phyloP scores from a whole-genome alignment of 2,888 invertebrate species.

The Drosophila meridionalis region DNA sequence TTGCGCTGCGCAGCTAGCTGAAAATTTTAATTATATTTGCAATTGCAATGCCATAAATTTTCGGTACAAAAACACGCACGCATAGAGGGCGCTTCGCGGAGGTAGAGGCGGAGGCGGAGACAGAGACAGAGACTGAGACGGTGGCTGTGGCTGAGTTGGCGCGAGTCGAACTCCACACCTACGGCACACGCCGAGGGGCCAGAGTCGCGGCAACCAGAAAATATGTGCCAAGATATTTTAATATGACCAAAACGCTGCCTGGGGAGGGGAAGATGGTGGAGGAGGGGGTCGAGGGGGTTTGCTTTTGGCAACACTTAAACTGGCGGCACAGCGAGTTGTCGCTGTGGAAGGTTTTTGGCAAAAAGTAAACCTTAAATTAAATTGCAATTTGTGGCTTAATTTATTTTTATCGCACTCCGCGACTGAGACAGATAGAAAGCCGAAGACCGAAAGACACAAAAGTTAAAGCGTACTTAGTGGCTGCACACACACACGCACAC shows the following conservation, averaged over 20 bases:
- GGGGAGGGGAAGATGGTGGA: not conserved
- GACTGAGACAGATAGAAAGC: slow-evolving; percentile 43
- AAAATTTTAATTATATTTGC: slow-evolving; percentile 81
- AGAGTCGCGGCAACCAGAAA: slow-evolving; percentile 56
- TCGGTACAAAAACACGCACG: slow-evolving; percentile 36
- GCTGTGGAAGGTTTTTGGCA: slow-evolving; percentile 24
- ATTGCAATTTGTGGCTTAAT: slow-evolving; percentile 79
- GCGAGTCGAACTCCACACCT: slow-evolving; percentile 39
- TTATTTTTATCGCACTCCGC: slow-evolving; percentile 71
- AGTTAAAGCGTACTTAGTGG: slow-evolving; percentile 69
- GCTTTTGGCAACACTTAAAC: slow-evolving; percentile 13
- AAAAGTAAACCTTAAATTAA: slow-evolving; percentile 78
- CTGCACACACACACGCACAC: slow-evolving; percentile 35
- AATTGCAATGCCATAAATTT: slow-evolving; percentile 80
- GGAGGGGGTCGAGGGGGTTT: not conserved
- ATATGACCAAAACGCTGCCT: slow-evolving; percentile 60
- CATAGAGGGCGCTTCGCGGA: not conserved
- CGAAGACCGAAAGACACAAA: slow-evolving; percentile 19
- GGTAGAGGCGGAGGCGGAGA: not conserved
- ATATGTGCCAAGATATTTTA: slow-evolving; percentile 79
- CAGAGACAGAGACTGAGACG: not conserved
- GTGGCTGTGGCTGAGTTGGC: not conserved
- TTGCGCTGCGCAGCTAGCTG: slow-evolving; percentile 54
- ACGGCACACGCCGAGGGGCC: slow-evolving; percentile 21
- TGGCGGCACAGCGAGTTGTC: slow-evolving; percentile 19